A percentile compares a stretch with the other conserved stretches of the same genome.
These are phyloP conservation scores for Telenomus remus DNA, from an alignment of 1,140 invertebrate genomes.

Conservation along the genomic window DNA sequence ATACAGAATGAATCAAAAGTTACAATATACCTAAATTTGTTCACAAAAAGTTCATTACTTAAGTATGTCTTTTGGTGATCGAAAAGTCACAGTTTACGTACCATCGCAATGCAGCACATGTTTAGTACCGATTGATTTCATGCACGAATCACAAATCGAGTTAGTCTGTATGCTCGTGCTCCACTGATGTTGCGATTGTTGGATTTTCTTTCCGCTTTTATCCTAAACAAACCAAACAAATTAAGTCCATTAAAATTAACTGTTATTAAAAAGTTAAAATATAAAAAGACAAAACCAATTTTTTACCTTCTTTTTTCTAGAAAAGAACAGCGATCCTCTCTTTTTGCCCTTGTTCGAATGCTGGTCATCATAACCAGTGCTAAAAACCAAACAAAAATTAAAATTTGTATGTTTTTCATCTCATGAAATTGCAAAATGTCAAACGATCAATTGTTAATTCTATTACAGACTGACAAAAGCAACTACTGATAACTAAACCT, in stretches of 20 bases:
- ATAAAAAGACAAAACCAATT: slow-evolving; percentile 7
- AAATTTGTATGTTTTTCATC: too few relatives aligned
- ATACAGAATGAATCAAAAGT: too few relatives aligned
- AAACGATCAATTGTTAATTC: too few relatives aligned
- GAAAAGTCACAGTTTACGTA: too few relatives aligned
- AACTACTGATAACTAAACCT: too few relatives aligned
- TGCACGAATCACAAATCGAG: slow-evolving; percentile 85
- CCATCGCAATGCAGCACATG: slow-evolving; percentile 83
- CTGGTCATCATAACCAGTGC: slow-evolving; percentile 76
- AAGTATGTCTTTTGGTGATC: too few relatives aligned
- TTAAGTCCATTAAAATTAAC: background rate
- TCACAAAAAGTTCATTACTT: too few relatives aligned
- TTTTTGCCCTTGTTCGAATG: slow-evolving; percentile 89
- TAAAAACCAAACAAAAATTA: slow-evolving; percentile 15
- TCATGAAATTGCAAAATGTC: slow-evolving; percentile 3
- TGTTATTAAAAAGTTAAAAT: background rate
- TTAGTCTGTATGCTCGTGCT: slow-evolving; percentile 71
- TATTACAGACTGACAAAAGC: too few relatives aligned
- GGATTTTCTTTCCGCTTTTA: slow-evolving; percentile 71
- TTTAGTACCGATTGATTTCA: slow-evolving; percentile 87
- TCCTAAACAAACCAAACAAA: slow-evolving; percentile 57
- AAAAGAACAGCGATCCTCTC: slow-evolving; percentile 89
- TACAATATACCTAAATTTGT: too few relatives aligned
- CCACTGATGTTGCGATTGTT: slow-evolving; percentile 81
- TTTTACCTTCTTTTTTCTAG: slow-evolving; percentile 87